Evolutionary conservation across 2,888 invertebrate species (phyloP), one percentile per base, ranked within the genome.

Genomic region (Diogma glabrata): DNA sequence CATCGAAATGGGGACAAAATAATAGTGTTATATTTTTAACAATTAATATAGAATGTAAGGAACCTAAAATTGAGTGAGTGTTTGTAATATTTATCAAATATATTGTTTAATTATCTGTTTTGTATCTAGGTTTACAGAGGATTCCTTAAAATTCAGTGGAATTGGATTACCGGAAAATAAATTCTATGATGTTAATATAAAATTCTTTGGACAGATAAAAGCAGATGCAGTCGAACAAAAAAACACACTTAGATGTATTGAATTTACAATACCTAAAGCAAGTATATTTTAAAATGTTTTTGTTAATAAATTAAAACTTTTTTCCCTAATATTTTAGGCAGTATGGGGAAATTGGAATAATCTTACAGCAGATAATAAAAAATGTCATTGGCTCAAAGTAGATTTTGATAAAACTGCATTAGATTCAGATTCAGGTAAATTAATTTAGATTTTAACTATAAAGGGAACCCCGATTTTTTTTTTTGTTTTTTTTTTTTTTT

Each of bases 351-450:
- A 82, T 68, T 96, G 95, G 95, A 84, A 91, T 50, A 76, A 85
- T 58, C 73, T 95, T 60, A 86, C 90, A 52, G 87, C 86, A 67
- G 88, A 88, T 61, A 86, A 83, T 63, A 84, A 83, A 69, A 95
- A 95, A 73, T 83, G 84, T 60, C 94, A 94, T 68, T 96, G 94
- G 84, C 76, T 97, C 60, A 96, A 95, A 75, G 86, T 94, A 61
- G 96, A 97, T 67, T 99, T 97, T 69, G 89, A 91, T 67, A 94
- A 94, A 47, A 26, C 24, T 28, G 26, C 17, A 28, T 47, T 47
- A 47, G 47, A 47, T 20, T 47, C 47, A 16, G 47, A 47, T 47
- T 47, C 47, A 17, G 47, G 26, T 47, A 16, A 4, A 16, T 10
- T 5, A 26, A 26, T 47, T 47, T 28, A 22, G 23, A 22, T 20